phyloP scores from a whole-genome alignment of 2,888 invertebrate species.

The Ophonus ardosiacus region DNA sequence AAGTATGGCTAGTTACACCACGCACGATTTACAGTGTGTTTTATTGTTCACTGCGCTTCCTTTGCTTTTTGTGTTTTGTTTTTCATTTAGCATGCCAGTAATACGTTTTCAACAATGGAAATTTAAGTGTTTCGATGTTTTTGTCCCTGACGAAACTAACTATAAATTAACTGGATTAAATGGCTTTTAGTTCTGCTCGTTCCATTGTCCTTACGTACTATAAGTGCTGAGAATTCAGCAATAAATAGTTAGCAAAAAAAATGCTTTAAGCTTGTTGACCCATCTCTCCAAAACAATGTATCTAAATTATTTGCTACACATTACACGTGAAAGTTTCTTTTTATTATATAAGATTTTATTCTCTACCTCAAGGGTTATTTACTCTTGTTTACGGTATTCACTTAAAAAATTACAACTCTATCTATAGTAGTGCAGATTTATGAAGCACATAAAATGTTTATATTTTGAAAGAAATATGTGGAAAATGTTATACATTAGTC shows the following conservation, averaged over 20 bases:
- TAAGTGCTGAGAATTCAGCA: background rate
- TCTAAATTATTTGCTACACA: slow-evolving; percentile 36
- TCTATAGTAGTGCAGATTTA: slow-evolving; percentile 11
- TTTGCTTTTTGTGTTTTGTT: slow-evolving; percentile 34
- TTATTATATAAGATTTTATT: slow-evolving; percentile 1
- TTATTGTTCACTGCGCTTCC: slow-evolving; percentile 27
- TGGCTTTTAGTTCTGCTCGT: slow-evolving; percentile 17
- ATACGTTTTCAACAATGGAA: slow-evolving; percentile 33
- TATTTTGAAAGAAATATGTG: slow-evolving; percentile 31
- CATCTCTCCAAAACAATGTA: slow-evolving; percentile 11
- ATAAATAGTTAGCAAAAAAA: slow-evolving; percentile 19
- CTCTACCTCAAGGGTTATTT: slow-evolving; percentile 7
- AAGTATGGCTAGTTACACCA: slow-evolving; percentile 56
- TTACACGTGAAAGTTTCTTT: background rate
- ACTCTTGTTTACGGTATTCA: slow-evolving; percentile 16
- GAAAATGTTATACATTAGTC: slow-evolving; percentile 18
- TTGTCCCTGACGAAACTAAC: slow-evolving; percentile 11
- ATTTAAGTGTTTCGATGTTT: slow-evolving; percentile 14
- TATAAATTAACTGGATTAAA: slow-evolving; percentile 45
- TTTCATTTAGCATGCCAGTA: slow-evolving; percentile 4
- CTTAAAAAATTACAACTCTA: slow-evolving; percentile 29
- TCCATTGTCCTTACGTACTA: slow-evolving; percentile 19
- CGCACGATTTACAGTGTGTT: slow-evolving; percentile 56
- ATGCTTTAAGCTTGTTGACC: background rate
- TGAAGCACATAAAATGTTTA: slow-evolving; percentile 21